Evolutionary conservation across 2,888 invertebrate genomes (phyloP).

Genomic region (Azorinus chamasolen): DNA sequence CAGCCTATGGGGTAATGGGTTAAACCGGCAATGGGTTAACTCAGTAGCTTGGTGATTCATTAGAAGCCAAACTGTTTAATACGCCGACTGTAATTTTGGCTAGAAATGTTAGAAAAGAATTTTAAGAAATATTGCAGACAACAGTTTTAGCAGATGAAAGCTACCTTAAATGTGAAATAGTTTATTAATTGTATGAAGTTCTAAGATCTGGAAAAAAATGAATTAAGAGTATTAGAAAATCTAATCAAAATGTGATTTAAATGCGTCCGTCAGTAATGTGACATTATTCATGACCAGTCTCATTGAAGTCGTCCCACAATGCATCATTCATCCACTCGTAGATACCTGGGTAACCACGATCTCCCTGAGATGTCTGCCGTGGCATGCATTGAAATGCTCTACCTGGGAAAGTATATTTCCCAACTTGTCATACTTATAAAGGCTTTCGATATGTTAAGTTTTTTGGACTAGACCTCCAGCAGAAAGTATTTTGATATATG

Average conservation of each 20-base stretch:
- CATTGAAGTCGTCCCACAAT: conserved; percentile 28
- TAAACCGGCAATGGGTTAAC: no score
- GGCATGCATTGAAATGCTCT: conserved; percentile 53
- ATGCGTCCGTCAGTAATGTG: conserved; percentile 34
- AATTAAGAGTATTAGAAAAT: neutral
- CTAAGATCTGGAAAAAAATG: no score
- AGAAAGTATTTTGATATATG: conserved; percentile 55
- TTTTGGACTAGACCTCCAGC: conserved; percentile 51
- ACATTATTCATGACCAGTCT: conserved; percentile 39
- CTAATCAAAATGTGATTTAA: conserved; percentile 55
- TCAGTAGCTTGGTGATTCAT: no score
- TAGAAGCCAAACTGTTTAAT: no score
- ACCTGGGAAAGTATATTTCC: conserved; percentile 60
- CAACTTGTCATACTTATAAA: conserved; percentile 59
- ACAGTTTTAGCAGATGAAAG: no score
- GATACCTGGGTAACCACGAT: conserved; percentile 56
- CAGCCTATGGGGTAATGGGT: no score
- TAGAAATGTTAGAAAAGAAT: no score
- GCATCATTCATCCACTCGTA: conserved; percentile 27
- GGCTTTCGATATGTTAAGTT: conserved; percentile 61
- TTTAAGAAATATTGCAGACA: no score
- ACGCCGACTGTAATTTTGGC: no score
- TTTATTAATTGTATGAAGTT: no score
- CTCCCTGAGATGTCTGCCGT: conserved; percentile 19
- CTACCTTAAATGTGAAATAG: no score